Percentiles rank a stretch among this genome's conserved stretches.
These are phyloP conservation scores for Synanthedon tipuliformis DNA, from an alignment of 2,888 invertebrate genomes.

Conservation along the genomic window DNA sequence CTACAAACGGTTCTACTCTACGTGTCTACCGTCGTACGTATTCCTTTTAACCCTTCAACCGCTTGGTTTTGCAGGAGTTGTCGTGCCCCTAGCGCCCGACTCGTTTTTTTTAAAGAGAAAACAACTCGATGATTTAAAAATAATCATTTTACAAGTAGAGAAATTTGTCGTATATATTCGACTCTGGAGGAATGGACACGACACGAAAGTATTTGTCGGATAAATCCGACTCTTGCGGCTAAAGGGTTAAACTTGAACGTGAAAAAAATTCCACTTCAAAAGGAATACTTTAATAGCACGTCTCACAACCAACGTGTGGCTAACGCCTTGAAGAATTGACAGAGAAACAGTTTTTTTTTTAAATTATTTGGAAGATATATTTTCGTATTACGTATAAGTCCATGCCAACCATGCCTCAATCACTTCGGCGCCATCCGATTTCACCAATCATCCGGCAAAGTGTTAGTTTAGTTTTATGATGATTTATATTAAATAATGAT, in stretches of 20 bases:
- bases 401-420: constrained; percentile 55
- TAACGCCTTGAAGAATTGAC: constrained; percentile 59
- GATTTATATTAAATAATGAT: background rate
- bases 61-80: too few relatives aligned
- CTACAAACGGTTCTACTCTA: constrained; percentile 51
- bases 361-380: constrained; percentile 37
- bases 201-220: too few relatives aligned
- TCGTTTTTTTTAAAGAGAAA: too few relatives aligned
- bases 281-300: constrained; percentile 55
- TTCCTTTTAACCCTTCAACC: too few relatives aligned
- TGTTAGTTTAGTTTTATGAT: constrained; percentile 33
- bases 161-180: too few relatives aligned
- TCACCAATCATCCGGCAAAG: constrained; percentile 4
- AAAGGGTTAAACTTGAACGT: too few relatives aligned
- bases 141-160: too few relatives aligned
- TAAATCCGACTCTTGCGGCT: too few relatives aligned
- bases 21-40: constrained; percentile 45
- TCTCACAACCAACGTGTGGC: constrained; percentile 67
- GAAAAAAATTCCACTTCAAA: constrained; percentile 21
- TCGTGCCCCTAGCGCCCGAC: too few relatives aligned
- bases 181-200: too few relatives aligned
- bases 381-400: constrained; percentile 40
- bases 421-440: constrained; percentile 3
- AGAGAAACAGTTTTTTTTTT: constrained; percentile 33
- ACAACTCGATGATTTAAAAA: too few relatives aligned